Base-by-base conservation (phyloP, 1,140 invertebrate genomes). In the Ceratosolen solmsi region DNA sequence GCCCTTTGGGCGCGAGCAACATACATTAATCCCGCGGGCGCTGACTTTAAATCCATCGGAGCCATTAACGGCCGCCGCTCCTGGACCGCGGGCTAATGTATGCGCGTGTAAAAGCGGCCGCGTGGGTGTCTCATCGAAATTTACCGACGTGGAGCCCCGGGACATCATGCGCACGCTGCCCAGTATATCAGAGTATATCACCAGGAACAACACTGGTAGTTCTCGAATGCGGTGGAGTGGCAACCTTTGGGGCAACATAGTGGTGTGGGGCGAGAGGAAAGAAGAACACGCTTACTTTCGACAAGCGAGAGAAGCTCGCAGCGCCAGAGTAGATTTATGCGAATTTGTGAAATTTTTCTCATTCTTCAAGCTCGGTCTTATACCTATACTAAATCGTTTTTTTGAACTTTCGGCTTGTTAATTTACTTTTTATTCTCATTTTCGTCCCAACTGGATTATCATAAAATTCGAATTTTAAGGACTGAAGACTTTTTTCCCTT, bases 11-110 rank as follows among this genome's bases (percentile, higher is more conserved):
- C 25, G 13, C 63, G 33, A 68, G 63, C 86, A 63, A 82, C 75
- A 76, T 83, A 85, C 84, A 84, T 87, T 88, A 84, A 84, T 86
- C 84, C 84, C 82, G 22, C 41, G 81, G 56, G 58, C 76, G 54
- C 60, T 71, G 80, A 82, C 82, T 82, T 86, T 86, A 87, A 87
- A 84, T 86, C 82, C 82, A 82, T 86, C 82, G 73, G 30, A 84
- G 84, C 86, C 86, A 87, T 87, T 86, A 87, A 88, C 83, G 60
- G 71, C 79, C 76, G 65, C 58, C 8, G 72, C 68, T 27, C 8
- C 71, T 17, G 60, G 74, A 72, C 27, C 76, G 80, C 58, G 30
- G 46, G 71, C 65, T 68, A 75, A 76, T 76, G 27, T 76, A 74
- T 65, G 68, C 58, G 63, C 74, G 84, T 85, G 83, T 54, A 73